Evolutionary conservation across 2,113 vertebrate species (phyloP).

Genomic region (Athene noctua): DNA sequence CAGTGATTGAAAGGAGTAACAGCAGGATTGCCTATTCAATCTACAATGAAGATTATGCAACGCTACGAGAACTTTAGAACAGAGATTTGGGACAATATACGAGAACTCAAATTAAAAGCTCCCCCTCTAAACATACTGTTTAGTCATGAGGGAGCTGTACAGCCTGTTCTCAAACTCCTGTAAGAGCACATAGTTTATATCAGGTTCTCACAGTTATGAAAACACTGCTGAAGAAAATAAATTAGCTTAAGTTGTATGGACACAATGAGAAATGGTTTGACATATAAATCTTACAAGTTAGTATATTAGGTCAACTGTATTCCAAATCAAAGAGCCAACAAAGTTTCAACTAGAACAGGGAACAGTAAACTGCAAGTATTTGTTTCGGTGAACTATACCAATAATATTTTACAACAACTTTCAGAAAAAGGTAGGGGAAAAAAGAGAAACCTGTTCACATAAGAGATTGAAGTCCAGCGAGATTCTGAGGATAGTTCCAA

Average conservation of each 20-base stretch:
- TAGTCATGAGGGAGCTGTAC: constrained; percentile 41
- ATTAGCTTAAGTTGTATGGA: neutral
- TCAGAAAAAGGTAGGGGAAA: neutral
- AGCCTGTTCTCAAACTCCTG: constrained; percentile 55
- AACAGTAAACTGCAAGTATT: neutral
- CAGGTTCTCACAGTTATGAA: constrained; percentile 40
- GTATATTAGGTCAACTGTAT: neutral
- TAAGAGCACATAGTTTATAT: constrained; percentile 45
- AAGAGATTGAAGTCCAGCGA: neutral
- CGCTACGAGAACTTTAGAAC: neutral
- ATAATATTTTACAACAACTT: neutral
- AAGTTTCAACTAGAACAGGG: neutral
- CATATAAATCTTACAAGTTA: constrained; percentile 14
- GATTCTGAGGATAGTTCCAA: neutral
- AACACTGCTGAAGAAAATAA: constrained; percentile 55
- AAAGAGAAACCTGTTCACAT: neutral
- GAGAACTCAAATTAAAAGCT: neutral
- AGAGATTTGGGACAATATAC: neutral
- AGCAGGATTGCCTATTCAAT: neutral
- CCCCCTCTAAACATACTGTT: constrained; percentile 25
- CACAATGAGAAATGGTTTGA: constrained; percentile 41
- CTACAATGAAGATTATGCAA: neutral
- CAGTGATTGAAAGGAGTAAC: neutral
- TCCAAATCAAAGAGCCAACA: neutral
- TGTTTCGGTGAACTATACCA: neutral